Base-by-base conservation (phyloP, 2,113 vertebrate genomes). In the Herpailurus yagouaroundi region DNA sequence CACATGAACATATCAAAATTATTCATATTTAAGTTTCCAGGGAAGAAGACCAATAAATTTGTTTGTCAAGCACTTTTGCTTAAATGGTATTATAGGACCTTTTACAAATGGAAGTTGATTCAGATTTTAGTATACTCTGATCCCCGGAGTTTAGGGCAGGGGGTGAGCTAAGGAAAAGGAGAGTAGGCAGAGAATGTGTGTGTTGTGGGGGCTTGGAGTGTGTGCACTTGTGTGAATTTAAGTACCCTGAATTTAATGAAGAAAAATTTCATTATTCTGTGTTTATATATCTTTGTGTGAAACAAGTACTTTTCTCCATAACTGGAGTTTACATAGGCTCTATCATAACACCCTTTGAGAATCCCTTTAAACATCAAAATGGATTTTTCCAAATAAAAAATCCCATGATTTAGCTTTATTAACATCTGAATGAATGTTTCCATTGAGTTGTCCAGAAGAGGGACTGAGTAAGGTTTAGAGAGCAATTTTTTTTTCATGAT, bases 361-460 rank as follows among this genome's bases (percentile, higher is more conserved):
- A 95, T 83, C 66, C 74, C 73, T 97, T 97, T 76, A 92, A 91
- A 92, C 92, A 97, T 38, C 38, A 79, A 94, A 96, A 74, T 89
- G n/a, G 66, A 97, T 97, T 98, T 90, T 97, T 79, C 81, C 14
- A n/a, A 96, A 97, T 94, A 83, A 90, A 98, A 97, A 79, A 3
- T 0, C 60, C 93, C 90, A 88, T 31, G 68, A 92, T 29, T 98
- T 74, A 87, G 96, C 38, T 9, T 96, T 95, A 98, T 97, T 80
- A 63, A 89, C 88, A 96, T 91, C 84, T 97, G 94, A 82, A 83
- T 87, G 84, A 94, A 95, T 80, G n/a, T 89, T 84, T 96, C 87
- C 50, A 92, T 19, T 92, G 91, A 93, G 91, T 83, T 96, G 85
- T 94, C 96, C 95, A 2, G 97, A 95, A 97, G 73, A 97, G 81